Conservation (phyloP, 2,113 vertebrate species). For the Elanus axillaris region DNA sequence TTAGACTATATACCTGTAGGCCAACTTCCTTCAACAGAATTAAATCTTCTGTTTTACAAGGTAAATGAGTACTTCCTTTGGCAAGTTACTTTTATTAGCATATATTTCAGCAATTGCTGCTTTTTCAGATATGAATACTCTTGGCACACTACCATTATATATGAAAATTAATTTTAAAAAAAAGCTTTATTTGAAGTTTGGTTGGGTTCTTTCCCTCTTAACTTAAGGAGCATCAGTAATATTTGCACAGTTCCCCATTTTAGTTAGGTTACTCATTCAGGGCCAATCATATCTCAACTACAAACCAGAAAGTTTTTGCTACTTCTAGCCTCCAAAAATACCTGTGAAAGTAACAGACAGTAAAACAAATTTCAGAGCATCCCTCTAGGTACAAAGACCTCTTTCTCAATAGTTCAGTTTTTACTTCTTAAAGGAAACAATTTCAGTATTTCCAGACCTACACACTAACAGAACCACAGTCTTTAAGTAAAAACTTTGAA, state of each 20-base stretch:
- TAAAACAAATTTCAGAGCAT: not conserved
- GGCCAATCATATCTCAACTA: not conserved
- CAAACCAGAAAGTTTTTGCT: not conserved
- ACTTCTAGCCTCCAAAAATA: not conserved
- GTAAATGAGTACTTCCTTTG: not conserved
- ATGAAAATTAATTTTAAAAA: not conserved
- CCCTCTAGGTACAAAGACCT: not conserved
- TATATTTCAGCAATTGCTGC: not conserved
- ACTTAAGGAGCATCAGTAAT: not conserved
- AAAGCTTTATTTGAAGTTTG: not conserved
- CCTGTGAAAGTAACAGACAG: not conserved
- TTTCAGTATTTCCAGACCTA: not conserved
- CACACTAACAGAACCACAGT: not conserved
- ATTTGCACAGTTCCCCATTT: not conserved
- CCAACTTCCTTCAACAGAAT: not conserved
- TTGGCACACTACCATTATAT: not conserved
- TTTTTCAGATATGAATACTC: not conserved
- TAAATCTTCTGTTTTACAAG: not conserved
- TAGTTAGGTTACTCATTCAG: not conserved
- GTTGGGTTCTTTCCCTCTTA: not conserved
- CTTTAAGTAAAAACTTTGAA: not conserved
- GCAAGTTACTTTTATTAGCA: not conserved
- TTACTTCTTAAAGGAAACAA: not conserved
- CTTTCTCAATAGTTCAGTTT: not conserved
- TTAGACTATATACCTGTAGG: not conserved